These are phyloP conservation scores for Meloidogyne floridensis DNA, from an alignment of 1,140 invertebrate species.

Conservation along the genomic window DNA sequence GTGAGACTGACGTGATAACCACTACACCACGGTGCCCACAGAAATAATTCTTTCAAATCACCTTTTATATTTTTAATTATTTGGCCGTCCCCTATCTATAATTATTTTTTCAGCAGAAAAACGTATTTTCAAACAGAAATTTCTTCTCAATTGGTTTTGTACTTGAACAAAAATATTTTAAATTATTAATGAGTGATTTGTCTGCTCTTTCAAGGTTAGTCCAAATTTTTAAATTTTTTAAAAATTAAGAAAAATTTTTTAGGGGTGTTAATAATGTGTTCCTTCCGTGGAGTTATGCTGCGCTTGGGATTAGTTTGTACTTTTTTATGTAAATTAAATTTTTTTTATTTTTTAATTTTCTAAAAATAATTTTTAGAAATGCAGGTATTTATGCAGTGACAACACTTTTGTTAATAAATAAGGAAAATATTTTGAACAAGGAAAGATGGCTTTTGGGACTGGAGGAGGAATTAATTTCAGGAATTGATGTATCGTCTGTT, in stretches of 20 bases:
- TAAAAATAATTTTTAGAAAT: not conserved
- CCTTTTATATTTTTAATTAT: too few relatives aligned
- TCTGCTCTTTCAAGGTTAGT: too few relatives aligned
- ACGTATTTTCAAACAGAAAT: too few relatives aligned
- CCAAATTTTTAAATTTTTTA: not conserved
- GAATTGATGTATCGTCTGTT: not conserved
- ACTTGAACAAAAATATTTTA: too few relatives aligned
- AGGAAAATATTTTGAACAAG: not conserved
- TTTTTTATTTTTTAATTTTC: not conserved
- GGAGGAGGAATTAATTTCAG: not conserved
- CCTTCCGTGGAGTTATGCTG: not conserved
- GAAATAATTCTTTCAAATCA: not conserved
- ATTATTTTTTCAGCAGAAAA: too few relatives aligned
- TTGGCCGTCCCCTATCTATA: too few relatives aligned
- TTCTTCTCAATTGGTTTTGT: too few relatives aligned
- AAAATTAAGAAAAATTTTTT: not conserved
- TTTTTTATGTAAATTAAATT: not conserved
- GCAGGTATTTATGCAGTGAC: not conserved
- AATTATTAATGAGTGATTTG: too few relatives aligned
- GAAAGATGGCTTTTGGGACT: not conserved
- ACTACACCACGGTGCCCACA: constrained; percentile 48
- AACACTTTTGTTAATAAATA: not conserved
- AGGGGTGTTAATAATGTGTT: not conserved
- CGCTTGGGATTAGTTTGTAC: not conserved
- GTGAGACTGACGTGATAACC: constrained; percentile 61